Evolutionary conservation across 2,888 invertebrate genomes (phyloP).

Genomic region (Trichacis sp.): DNA sequence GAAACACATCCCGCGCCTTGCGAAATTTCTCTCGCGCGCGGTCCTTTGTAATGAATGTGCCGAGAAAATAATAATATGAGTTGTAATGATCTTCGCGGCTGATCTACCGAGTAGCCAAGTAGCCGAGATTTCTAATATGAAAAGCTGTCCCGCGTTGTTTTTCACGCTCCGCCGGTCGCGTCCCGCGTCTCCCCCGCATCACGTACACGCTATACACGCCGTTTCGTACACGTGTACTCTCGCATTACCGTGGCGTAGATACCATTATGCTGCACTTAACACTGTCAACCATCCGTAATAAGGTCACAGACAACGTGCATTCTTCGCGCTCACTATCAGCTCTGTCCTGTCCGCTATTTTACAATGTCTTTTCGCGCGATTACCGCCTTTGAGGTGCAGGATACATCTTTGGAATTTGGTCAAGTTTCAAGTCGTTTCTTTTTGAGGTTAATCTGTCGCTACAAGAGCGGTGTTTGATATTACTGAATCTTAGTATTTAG

Average conservation of each 20-base stretch:
- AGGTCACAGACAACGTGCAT: conserved; percentile 29
- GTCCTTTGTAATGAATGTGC: too few species aligned
- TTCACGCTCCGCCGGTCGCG: conserved; percentile 55
- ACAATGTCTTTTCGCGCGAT: background rate
- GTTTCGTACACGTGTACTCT: conserved; percentile 29
- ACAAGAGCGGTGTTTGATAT: too few species aligned
- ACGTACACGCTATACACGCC: conserved; percentile 20
- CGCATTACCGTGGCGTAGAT: conserved; percentile 19
- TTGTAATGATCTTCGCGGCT: conserved; percentile 2
- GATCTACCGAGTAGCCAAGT: conserved; percentile 16
- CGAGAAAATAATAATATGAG: too few species aligned
- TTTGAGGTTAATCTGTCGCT: too few species aligned
- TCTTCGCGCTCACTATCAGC: background rate
- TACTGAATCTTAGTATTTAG: too few species aligned
- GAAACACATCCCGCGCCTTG: too few species aligned
- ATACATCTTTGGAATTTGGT: too few species aligned
- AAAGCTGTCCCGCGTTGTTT: conserved; percentile 39
- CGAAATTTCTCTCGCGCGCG: too few species aligned
- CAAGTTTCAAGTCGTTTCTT: too few species aligned
- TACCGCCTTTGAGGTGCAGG: too few species aligned
- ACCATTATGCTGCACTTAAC: conserved; percentile 51
- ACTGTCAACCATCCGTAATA: conserved; percentile 54
- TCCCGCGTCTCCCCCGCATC: conserved; percentile 39
- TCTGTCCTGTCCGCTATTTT: background rate
- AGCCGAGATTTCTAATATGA: conserved; percentile 34